Percentiles rank a stretch among this genome's conserved stretches.
These are phyloP conservation scores for Beaufortia kweichowensis DNA, from an alignment of 2,113 vertebrate genomes.

Conservation along the genomic window DNA sequence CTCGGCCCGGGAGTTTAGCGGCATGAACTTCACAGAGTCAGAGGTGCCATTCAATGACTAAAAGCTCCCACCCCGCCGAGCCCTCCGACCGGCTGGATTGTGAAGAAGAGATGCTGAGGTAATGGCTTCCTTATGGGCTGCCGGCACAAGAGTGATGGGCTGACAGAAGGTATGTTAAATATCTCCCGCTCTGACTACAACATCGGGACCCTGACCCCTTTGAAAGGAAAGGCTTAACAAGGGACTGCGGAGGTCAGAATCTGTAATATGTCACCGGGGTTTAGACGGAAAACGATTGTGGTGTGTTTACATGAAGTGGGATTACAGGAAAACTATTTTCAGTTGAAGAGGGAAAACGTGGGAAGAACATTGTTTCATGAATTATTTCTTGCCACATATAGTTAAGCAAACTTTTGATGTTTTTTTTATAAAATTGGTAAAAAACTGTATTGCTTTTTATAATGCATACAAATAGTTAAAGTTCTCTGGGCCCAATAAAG, in stretches of 20 bases:
- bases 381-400: no score
- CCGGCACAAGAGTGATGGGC: slow-evolving; percentile 75
- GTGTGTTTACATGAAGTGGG: slow-evolving; percentile 40
- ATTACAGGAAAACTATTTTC: background rate
- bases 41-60: slow-evolving; percentile 68
- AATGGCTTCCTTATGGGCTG: slow-evolving; percentile 82
- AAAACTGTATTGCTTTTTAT: no score
- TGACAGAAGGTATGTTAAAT: slow-evolving; percentile 87
- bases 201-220: slow-evolving; percentile 72
- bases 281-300: slow-evolving; percentile 42
- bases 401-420: no score
- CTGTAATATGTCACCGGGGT: slow-evolving; percentile 72
- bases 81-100: slow-evolving; percentile 63
- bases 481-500: no score
- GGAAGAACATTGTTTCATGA: background rate
- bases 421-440: no score
- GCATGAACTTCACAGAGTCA: slow-evolving; percentile 70
- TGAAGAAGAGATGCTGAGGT: slow-evolving; percentile 71
- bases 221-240: slow-evolving; percentile 73
- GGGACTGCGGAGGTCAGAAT: slow-evolving; percentile 70
- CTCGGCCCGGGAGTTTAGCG: slow-evolving; percentile 68
- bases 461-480: no score
- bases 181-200: slow-evolving; percentile 74
- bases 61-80: slow-evolving; percentile 60
- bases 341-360: background rate